These are phyloP conservation scores for Drosophila repleta DNA, from an alignment of 1,140 invertebrate genomes.

Conservation along the genomic window DNA sequence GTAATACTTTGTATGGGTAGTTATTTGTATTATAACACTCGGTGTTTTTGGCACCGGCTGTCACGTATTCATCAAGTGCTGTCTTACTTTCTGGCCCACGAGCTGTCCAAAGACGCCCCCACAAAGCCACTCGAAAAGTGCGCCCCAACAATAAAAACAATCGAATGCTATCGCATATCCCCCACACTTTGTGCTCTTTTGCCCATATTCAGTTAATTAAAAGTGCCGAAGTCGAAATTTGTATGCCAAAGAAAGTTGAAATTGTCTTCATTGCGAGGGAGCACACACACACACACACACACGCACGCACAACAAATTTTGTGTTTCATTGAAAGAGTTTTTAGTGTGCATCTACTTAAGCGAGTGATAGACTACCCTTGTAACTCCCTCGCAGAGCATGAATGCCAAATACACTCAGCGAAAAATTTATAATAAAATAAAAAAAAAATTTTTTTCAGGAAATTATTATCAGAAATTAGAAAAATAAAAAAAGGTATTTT, in stretches of 20 bases:
- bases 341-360: conserved; percentile 14
- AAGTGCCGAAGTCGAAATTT: conserved; percentile 39
- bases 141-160: conserved; percentile 16
- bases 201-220: conserved; percentile 72
- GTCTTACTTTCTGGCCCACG: conserved; percentile 58
- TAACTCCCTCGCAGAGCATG: conserved; percentile 14
- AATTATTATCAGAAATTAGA: not conserved
- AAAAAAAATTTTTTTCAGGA: not conserved
- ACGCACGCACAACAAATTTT: not conserved
- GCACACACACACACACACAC: conserved; percentile 9
- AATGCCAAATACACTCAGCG: conserved; percentile 19
- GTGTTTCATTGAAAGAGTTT: conserved; percentile 29
- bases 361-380: conserved; percentile 31
- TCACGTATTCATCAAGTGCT: conserved; percentile 57
- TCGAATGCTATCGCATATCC: conserved; percentile 18
- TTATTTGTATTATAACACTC: conserved; percentile 32
- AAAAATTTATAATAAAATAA: conserved; percentile 3
- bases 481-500: not conserved
- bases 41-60: conserved; percentile 13
- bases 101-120: conserved; percentile 57
- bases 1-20: conserved; percentile 29
- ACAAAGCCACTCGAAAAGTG: conserved; percentile 29
- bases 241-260: conserved; percentile 65
- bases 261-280: conserved; percentile 30
- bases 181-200: conserved; percentile 33